Percentiles rank a stretch among this genome's conserved stretches.
These are phyloP conservation scores for Scaptomyza polygonia DNA, from an alignment of 2,888 invertebrate genomes.

Conservation along the genomic window DNA sequence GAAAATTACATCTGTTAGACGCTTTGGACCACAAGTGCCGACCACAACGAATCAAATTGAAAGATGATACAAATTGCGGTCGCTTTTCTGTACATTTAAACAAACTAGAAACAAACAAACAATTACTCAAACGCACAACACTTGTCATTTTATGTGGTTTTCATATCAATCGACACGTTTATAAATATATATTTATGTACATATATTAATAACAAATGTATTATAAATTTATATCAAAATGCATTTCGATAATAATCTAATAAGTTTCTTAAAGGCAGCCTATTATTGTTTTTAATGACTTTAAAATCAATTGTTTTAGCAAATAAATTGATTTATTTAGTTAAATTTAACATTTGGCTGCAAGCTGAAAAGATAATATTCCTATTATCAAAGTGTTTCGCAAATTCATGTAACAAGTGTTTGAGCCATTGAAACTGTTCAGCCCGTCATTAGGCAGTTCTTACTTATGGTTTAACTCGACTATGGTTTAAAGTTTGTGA, in stretches of 20 bases:
- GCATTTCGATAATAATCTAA: not conserved
- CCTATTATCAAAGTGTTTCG: too few species aligned
- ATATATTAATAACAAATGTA: too few species aligned
- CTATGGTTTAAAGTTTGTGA: not conserved
- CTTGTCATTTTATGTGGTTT: constrained; percentile 16
- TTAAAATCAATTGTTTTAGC: not conserved
- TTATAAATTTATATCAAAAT: not conserved
- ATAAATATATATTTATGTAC: not conserved
- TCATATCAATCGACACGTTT: constrained; percentile 1
- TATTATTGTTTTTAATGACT: not conserved
- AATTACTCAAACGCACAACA: constrained; percentile 15
- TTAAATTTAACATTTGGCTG: too few species aligned
- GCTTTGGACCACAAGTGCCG: constrained; percentile 43
- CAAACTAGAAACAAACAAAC: constrained; percentile 23
- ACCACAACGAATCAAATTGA: constrained; percentile 43
- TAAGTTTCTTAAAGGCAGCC: not conserved
- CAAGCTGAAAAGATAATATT: too few species aligned
- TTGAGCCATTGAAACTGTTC: too few species aligned
- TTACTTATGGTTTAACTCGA: not conserved
- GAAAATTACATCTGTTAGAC: constrained; percentile 41
- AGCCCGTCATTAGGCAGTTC: not conserved
- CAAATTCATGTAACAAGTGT: too few species aligned
- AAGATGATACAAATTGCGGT: constrained; percentile 45
- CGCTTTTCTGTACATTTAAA: constrained; percentile 18
- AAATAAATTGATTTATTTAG: not conserved